These are phyloP conservation scores for Tetramorium simillimum DNA, from an alignment of 1,140 invertebrate genomes.

Conservation along the genomic window DNA sequence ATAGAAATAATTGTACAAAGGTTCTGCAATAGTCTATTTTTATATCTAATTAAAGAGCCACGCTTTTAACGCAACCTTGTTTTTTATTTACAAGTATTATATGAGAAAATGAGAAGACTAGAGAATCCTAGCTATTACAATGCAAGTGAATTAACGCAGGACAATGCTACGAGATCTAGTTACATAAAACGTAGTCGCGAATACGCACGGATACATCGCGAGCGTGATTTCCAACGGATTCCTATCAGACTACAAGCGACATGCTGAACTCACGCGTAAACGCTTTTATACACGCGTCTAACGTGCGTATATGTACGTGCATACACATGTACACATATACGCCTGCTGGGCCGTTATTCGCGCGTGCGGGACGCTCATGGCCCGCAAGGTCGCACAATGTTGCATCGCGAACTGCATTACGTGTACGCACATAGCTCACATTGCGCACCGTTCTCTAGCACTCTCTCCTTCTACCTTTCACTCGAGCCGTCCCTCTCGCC, in stretches of 20 bases:
- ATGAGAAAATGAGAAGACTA: background rate
- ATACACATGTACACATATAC: constrained; percentile 1
- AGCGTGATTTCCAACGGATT: constrained; percentile 58
- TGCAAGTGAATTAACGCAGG: constrained; percentile 39
- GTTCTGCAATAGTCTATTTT: background rate
- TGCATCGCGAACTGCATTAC: constrained; percentile 70
- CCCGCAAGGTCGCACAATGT: constrained; percentile 70
- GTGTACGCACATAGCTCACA: constrained; percentile 52
- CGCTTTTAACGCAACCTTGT: background rate
- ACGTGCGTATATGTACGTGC: background rate
- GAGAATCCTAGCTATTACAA: background rate
- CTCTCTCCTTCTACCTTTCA: constrained; percentile 38
- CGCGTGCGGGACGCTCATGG: constrained; percentile 61
- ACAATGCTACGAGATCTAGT: constrained; percentile 54
- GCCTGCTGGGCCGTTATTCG: constrained; percentile 63
- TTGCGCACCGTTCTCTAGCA: constrained; percentile 22
- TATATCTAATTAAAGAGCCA: background rate
- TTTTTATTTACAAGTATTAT: background rate
- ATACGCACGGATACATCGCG: background rate
- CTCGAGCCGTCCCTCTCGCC: background rate
- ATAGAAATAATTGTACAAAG: background rate
- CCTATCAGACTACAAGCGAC: background rate
- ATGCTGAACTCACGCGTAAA: background rate
- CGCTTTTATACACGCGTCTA: background rate
- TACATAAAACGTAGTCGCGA: constrained; percentile 13